A percentile compares a stretch with the other conserved stretches of the same genome.
Evolutionary conservation across 2,113 vertebrate genomes (phyloP).

Genomic region (Cyphotilapia sp.): DNA sequence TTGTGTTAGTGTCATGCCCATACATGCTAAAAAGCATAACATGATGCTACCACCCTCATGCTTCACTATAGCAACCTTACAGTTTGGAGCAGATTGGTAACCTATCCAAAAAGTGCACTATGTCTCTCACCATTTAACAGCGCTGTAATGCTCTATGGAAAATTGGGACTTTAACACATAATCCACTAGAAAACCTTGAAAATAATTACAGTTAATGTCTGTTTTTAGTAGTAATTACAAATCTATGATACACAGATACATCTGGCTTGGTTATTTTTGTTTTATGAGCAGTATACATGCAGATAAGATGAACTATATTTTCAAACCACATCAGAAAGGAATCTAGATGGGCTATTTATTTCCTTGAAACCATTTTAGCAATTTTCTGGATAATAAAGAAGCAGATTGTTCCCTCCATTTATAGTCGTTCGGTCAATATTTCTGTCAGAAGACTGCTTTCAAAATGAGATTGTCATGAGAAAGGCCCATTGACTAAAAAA

Average conservation of each 20-base stretch:
- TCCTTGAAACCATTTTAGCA: conserved; percentile 25
- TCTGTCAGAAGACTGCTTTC: conserved; percentile 37
- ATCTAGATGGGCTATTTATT: not conserved
- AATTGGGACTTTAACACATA: not conserved
- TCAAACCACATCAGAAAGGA: not conserved
- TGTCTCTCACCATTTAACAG: not conserved
- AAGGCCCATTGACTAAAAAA: conserved; percentile 12
- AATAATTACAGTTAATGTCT: not conserved
- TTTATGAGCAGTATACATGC: not conserved
- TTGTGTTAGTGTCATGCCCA: not conserved
- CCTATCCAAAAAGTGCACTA: not conserved
- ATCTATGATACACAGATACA: not conserved
- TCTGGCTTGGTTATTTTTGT: not conserved
- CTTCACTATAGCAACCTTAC: not conserved
- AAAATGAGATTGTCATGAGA: conserved; percentile 35
- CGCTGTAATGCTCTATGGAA: not conserved
- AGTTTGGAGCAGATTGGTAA: not conserved
- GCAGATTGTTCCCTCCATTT: conserved; percentile 20
- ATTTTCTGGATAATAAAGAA: conserved; percentile 51
- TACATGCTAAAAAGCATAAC: not conserved
- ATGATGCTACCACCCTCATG: not conserved
- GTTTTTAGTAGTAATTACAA: not conserved
- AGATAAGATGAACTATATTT: not conserved
- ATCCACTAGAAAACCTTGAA: not conserved
- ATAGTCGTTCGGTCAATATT: conserved; percentile 39